A percentile compares a stretch with the other conserved stretches of the same genome.
Evolutionary conservation across 2,113 vertebrate species (phyloP).

Genomic region (Scalopus aquaticus): DNA sequence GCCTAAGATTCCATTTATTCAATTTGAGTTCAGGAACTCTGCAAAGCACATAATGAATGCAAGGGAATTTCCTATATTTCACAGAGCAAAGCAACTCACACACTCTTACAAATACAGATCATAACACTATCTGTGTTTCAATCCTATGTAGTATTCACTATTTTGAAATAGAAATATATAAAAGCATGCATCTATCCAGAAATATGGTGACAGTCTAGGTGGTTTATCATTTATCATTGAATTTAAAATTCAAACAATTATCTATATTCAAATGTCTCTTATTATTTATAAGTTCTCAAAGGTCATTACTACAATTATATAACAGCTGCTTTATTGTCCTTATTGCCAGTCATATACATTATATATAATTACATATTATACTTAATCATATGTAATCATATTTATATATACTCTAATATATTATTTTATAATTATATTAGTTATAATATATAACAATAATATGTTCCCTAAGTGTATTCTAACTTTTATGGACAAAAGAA

Average conservation of each 20-base stretch:
- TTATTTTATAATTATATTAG: too few species aligned
- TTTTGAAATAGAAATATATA: conserved; percentile 18
- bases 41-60: background rate
- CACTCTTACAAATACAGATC: background rate
- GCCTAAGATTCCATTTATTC: background rate
- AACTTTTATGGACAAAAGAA: background rate
- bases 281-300: background rate
- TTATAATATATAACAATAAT: too few species aligned
- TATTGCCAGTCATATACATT: background rate
- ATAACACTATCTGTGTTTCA: background rate
- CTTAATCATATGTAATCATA: too few species aligned
- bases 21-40: background rate
- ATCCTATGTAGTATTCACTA: background rate
- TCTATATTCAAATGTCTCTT: background rate
- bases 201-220: background rate
- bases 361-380: too few species aligned
- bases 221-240: background rate
- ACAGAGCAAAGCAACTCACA: background rate
- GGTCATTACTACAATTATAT: background rate
- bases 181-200: background rate
- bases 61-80: background rate
- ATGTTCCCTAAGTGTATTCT: too few species aligned
- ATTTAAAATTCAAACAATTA: background rate
- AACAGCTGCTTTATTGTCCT: background rate
- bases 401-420: too few species aligned